These are phyloP conservation scores for Scaptomyza reducta DNA, from an alignment of 2,888 invertebrate species.

Conservation along the genomic window DNA sequence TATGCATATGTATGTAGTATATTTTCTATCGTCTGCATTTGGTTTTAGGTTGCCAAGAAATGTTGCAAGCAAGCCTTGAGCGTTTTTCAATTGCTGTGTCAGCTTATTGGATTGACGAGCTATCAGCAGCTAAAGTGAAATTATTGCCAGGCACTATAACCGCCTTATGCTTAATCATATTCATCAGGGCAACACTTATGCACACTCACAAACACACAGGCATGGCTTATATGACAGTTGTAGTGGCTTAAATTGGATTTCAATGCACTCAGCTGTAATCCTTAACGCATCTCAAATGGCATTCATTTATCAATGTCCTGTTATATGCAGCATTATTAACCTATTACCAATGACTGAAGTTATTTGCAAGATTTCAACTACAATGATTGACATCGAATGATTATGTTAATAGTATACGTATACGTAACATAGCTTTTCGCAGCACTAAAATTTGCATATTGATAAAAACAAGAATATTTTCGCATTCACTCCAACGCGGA, in stretches of 20 bases:
- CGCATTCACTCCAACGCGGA: constrained; percentile 10
- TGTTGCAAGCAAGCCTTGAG: constrained; percentile 51
- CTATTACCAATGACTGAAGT: background rate
- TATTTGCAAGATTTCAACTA: constrained; percentile 1
- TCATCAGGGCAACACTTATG: constrained; percentile 15
- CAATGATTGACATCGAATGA: background rate
- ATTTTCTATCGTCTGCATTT: constrained; percentile 53
- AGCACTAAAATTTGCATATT: background rate
- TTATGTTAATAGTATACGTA: constrained; percentile 4
- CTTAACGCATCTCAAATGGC: constrained; percentile 9
- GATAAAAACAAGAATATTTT: background rate
- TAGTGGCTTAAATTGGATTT: constrained; percentile 7
- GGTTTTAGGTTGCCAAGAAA: constrained; percentile 45
- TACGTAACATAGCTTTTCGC: background rate
- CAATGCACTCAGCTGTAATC: constrained; percentile 8
- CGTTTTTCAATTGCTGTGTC: constrained; percentile 66
- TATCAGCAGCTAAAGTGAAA: constrained; percentile 36
- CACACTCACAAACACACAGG: background rate
- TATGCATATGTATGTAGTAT: constrained; percentile 3
- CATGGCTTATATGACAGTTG: constrained; percentile 15
- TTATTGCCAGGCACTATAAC: constrained; percentile 26
- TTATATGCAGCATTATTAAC: background rate
- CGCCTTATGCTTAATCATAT: constrained; percentile 36
- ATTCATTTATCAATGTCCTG: constrained; percentile 1
- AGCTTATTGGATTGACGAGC: constrained; percentile 59